Evolutionary conservation across 2,113 vertebrate genomes (phyloP).

Genomic region (Opisthocomus hoazin): DNA sequence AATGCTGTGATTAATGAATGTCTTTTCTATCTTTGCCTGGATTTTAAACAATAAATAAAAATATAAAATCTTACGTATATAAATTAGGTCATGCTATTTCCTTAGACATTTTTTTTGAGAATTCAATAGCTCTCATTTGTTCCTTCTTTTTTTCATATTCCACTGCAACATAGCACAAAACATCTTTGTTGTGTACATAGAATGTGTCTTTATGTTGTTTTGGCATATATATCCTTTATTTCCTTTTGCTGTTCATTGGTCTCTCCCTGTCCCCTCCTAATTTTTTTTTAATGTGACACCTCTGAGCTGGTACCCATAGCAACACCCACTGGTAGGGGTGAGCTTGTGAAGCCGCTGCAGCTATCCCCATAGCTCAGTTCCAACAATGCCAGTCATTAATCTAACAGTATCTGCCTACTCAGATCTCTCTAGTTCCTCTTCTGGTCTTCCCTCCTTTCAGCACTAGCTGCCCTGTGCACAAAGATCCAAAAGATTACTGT

Average conservation of each 20-base stretch:
- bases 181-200: not conserved
- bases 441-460: slow-evolving; percentile 58
- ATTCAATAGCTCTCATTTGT: slow-evolving; percentile 12
- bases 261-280: not conserved
- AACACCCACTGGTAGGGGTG: slow-evolving; percentile 56
- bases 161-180: not conserved
- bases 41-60: not conserved
- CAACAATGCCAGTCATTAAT: slow-evolving; percentile 70
- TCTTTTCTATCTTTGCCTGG: not conserved
- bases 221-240: slow-evolving; percentile 22
- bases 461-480: slow-evolving; percentile 28
- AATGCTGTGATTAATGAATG: not conserved
- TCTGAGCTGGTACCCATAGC: slow-evolving; percentile 76
- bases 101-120: slow-evolving; percentile 12
- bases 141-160: slow-evolving; percentile 4
- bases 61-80: not conserved
- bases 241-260: slow-evolving; percentile 54
- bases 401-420: slow-evolving; percentile 43
- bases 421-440: slow-evolving; percentile 46
- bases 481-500: slow-evolving; percentile 64
- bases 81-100: not conserved
- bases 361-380: not conserved
- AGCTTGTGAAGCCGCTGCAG: slow-evolving; percentile 25
- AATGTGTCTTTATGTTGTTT: slow-evolving; percentile 58
- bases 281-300: slow-evolving; percentile 55